Evolutionary conservation across 2,797 vertebrate species (phyloP), one percentile per base, ranked within the genome.

Genomic region (Gambusia yucatana): DNA sequence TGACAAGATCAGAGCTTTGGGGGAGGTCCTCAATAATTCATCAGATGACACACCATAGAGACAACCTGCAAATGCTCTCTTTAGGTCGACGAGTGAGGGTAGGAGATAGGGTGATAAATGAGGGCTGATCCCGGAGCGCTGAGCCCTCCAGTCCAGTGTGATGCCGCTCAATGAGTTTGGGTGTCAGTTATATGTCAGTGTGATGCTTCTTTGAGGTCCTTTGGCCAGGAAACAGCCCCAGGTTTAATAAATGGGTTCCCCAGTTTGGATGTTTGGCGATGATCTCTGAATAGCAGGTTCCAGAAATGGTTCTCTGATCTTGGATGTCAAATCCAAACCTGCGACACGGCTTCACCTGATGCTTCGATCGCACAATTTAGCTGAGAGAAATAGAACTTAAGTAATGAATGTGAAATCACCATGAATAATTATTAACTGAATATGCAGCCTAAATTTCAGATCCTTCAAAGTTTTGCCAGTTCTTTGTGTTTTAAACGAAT

Each of bases 11-110:
- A 87, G 84, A 89, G 91, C 86, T 87, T 82, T 82, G 84, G 87
- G 87, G 75, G 61, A n/a, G 84, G 76, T 84, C 78, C 76, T 93
- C 84, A 91, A 94, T 92, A 91, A 91, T 91, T 93, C 82, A 94
- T 87, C 81, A 84, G 87, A 81, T 47, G 63, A 75, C 65, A 73
- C 10, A 9, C 73, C 73, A 75, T 76, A 72, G 87, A 87, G 79
- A 76, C 57, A 82, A 90, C 77, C 87, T 79, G 87, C 22, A 13
- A 86, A 84, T 80, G 86, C 84, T 91, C 78, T 75, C 86, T 87
- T 82, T 50, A 73, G 82, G 83, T 81, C 16, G 13, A 73, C 46
- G 70, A 75, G 87, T 69, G 70, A 76, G 80, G 82, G 79, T 63
- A 48, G 73, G 61, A 82, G 82, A 86, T 86, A 63, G 70, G 79